Evolutionary conservation across 2,888 invertebrate genomes (phyloP).

Genomic region (Polylopha cassiicola): DNA sequence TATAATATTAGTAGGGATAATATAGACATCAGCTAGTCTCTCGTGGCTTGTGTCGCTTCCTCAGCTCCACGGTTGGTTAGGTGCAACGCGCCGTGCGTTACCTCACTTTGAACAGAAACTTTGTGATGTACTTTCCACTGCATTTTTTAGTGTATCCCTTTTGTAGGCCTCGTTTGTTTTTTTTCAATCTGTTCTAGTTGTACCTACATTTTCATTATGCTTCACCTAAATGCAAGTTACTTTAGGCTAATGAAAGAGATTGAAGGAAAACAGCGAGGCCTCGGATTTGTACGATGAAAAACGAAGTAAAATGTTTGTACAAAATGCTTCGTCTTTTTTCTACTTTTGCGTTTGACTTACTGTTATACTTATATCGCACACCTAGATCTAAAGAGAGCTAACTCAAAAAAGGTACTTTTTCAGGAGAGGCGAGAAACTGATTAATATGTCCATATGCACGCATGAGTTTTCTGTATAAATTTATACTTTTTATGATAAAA

Average conservation of each 20-base stretch:
- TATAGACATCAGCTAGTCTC: slow-evolving; percentile 33
- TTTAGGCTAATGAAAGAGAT: slow-evolving; percentile 19
- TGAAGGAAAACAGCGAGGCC: slow-evolving; percentile 15
- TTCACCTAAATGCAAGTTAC: slow-evolving; percentile 17
- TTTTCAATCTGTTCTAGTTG: slow-evolving; percentile 24
- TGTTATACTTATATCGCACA: too few relatives aligned
- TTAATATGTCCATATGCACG: too few relatives aligned
- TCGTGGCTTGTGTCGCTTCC: slow-evolving; percentile 39
- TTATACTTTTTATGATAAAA: too few relatives aligned
- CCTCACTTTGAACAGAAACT: slow-evolving; percentile 73
- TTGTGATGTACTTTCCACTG: slow-evolving; percentile 71
- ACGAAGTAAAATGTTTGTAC: slow-evolving; percentile 9
- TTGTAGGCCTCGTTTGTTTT: slow-evolving; percentile 68
- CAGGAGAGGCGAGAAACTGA: too few relatives aligned
- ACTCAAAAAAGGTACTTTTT: too few relatives aligned
- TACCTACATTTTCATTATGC: slow-evolving; percentile 17
- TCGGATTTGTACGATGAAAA: slow-evolving; percentile 5
- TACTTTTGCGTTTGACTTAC: too few relatives aligned
- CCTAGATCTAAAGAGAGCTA: too few relatives aligned
- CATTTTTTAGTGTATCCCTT: slow-evolving; percentile 75
- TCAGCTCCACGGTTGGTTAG: slow-evolving; percentile 71
- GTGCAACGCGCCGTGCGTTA: slow-evolving; percentile 72
- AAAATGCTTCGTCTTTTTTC: too few relatives aligned
- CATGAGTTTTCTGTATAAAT: too few relatives aligned
- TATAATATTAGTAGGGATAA: too few relatives aligned